Evolutionary conservation across 2,888 invertebrate species (phyloP), one percentile per base, ranked within the genome.

Genomic region (Chouioia cunea): DNA sequence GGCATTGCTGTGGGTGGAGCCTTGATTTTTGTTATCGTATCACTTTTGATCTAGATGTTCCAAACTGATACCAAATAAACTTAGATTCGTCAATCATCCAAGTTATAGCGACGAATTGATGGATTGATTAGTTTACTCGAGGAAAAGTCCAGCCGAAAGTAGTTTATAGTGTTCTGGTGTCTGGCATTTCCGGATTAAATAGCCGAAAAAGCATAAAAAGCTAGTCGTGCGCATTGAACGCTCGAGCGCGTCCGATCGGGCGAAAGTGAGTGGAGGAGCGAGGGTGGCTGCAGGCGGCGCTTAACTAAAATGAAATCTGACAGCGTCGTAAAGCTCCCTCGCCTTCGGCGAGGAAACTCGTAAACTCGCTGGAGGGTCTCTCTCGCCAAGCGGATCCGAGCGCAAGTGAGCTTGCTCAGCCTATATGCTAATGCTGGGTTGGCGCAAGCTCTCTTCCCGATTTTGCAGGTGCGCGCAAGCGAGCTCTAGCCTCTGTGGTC

Each of bases 241-340:
- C 20, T 16, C 52, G 20, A 6, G 18, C 36, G n/a, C 44, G 16
- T 15, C 18, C 59, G 68, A 68, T 68, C 56, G 23, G 36, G 36
- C 36, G 36, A 36, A 36, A 36, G 6, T 10, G 36, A 62, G 48
- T 22, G 52, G 4, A 48, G 53, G 15, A 12, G 27, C 48, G 16
- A 20, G 27, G 27, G 22, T 43, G 69, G 54, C 48, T 52, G 48
- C 53, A 57, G 64, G 66, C 56, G 63, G 44, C 73, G 73, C 74
- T 76, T 73, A 75, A 75, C 75, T 77, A 72, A 77, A 77, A 76
- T 70, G 74, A 75, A 77, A 77, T 76, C 74, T 76, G 75, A 76
- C 74, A 65, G 72, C 15, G 73, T 65, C 67, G 64, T 76, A 75
- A 76, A 77, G 66, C 66, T 67, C 43, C 58, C 58, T 62, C 66